Conservation (phyloP, 2,888 invertebrate genomes). For the Agriotes lineatus region DNA sequence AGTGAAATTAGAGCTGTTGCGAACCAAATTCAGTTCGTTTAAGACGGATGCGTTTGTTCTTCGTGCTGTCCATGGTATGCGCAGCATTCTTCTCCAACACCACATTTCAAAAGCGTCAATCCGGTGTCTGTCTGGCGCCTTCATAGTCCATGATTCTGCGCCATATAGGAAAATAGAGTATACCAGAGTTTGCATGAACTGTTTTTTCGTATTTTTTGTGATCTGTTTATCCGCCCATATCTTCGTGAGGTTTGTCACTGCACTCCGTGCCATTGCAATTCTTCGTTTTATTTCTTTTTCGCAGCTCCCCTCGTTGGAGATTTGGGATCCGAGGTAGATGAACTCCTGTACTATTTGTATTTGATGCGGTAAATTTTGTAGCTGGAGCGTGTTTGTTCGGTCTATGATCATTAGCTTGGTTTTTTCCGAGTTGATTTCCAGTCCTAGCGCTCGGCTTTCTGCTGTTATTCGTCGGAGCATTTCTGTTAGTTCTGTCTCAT, state of each 20-base stretch:
- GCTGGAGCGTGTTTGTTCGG: not conserved
- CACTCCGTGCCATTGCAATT: not conserved
- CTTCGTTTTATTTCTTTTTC: not conserved
- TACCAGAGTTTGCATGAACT: not conserved
- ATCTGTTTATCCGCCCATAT: not conserved
- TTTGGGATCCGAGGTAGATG: not conserved
- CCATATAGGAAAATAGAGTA: not conserved
- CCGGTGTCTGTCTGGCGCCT: not conserved
- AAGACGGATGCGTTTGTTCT: not conserved
- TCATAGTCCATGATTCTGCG: constrained; percentile 1
- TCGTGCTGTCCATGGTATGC: not conserved
- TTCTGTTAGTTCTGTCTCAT: not conserved
- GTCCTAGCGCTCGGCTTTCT: not conserved
- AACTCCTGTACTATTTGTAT: not conserved
- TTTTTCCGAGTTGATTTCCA: not conserved
- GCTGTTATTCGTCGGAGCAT: not conserved
- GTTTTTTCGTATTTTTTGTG: not conserved
- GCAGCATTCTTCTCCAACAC: not conserved
- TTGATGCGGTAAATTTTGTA: not conserved
- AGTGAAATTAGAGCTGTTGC: too few species aligned
- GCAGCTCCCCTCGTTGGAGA: not conserved
- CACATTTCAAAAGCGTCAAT: constrained; percentile 13
- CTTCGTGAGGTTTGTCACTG: not conserved
- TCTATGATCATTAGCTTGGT: not conserved
- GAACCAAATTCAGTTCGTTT: not conserved